Evolutionary conservation across 1,140 invertebrate species (phyloP).

Genomic region (Drosophila ficusphila): DNA sequence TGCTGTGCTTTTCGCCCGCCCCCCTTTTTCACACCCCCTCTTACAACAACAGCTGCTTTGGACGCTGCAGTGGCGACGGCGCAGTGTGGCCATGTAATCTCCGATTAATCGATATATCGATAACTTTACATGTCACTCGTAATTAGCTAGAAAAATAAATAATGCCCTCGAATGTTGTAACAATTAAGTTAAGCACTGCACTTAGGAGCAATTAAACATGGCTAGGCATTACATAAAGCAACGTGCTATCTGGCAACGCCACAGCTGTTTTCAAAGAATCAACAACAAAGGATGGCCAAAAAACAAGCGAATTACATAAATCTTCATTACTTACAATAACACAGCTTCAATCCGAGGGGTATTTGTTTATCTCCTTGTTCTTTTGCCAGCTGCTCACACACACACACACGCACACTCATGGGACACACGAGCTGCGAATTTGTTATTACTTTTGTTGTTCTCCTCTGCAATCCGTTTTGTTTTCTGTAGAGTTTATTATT

Average conservation of each 20-base stretch:
- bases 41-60: slow-evolving; percentile 59
- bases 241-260: slow-evolving; percentile 49
- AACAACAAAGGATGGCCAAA: slow-evolving; percentile 20
- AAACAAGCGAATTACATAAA: slow-evolving; percentile 70
- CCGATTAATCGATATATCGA: slow-evolving; percentile 55
- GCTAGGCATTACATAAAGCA: slow-evolving; percentile 25
- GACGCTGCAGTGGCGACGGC: slow-evolving; percentile 13
- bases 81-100: slow-evolving; percentile 24
- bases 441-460: slow-evolving; percentile 35
- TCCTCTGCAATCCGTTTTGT: slow-evolving; percentile 12
- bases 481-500: slow-evolving; percentile 7
- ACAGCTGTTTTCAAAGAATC: slow-evolving; percentile 14
- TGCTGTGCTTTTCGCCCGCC: slow-evolving; percentile 55
- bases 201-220: slow-evolving; percentile 4
- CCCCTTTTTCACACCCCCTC: slow-evolving; percentile 3
- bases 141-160: slow-evolving; percentile 29
- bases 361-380: slow-evolving; percentile 38
- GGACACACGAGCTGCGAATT: slow-evolving; percentile 26
- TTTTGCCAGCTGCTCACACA: slow-evolving; percentile 24
- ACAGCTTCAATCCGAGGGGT: slow-evolving; percentile 21
- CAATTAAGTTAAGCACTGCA: slow-evolving; percentile 7
- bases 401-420: slow-evolving; percentile 1
- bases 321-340: slow-evolving; percentile 63
- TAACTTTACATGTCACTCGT: slow-evolving; percentile 28
- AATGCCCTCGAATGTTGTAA: slow-evolving; percentile 13